Percentiles rank a stretch among this genome's conserved stretches.
Conservation (phyloP, 2,113 vertebrate species). For the Phalacrocorax brasilianus region DNA sequence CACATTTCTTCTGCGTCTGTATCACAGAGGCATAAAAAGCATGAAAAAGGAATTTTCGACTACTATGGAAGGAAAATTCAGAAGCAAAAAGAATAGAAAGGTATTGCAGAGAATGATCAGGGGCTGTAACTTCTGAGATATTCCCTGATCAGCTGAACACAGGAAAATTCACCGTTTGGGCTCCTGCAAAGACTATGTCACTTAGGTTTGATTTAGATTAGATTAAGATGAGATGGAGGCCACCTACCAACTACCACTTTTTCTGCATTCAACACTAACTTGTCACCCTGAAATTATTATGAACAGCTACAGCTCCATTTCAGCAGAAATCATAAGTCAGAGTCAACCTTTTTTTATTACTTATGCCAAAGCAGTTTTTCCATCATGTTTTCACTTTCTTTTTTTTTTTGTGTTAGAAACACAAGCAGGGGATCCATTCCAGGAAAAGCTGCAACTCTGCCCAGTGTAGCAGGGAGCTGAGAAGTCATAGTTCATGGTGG, state of each 20-base stretch:
- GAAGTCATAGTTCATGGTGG: not conserved
- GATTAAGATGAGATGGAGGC: not conserved
- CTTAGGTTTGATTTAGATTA: not conserved
- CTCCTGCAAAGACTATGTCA: not conserved
- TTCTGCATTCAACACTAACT: not conserved
- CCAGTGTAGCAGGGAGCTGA: not conserved
- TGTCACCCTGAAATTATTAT: not conserved
- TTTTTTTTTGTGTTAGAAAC: not conserved
- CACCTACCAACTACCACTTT: not conserved
- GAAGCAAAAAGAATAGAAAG: not conserved
- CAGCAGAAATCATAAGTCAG: not conserved
- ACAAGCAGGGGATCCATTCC: not conserved
- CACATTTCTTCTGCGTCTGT: not conserved
- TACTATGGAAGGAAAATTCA: not conserved
- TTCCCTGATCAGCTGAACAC: not conserved
- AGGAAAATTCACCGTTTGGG: not conserved
- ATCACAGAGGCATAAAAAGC: not conserved
- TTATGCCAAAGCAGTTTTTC: not conserved
- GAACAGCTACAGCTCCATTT: not conserved
- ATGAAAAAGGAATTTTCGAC: not conserved
- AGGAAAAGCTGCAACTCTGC: not conserved
- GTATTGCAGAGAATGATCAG: not conserved
- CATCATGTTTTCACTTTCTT: not conserved
- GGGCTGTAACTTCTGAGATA: not conserved
- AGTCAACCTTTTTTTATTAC: not conserved